These are phyloP conservation scores for Vimba vimba DNA, from an alignment of 2,113 vertebrate species.

Conservation along the genomic window DNA sequence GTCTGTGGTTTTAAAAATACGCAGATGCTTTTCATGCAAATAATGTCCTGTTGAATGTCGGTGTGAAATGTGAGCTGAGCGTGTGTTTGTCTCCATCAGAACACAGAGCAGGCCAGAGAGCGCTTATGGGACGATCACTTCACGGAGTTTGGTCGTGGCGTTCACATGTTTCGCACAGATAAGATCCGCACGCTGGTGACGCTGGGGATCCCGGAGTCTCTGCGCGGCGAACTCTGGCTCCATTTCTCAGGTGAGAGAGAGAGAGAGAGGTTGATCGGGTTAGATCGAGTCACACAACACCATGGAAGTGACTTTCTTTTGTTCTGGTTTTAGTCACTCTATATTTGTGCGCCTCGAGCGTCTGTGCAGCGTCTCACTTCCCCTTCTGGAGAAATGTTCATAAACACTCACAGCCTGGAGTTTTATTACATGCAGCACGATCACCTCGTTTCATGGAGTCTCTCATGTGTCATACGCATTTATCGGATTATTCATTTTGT, in stretches of 20 bases:
- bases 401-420: not conserved
- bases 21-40: not conserved
- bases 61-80: not conserved
- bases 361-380: not conserved
- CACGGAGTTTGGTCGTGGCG: conserved; percentile 85
- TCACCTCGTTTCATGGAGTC: no score
- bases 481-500: not conserved
- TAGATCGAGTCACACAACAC: not conserved
- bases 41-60: not conserved
- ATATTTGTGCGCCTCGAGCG: not conserved
- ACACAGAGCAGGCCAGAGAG: conserved; percentile 82
- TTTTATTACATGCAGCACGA: not conserved
- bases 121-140: conserved; percentile 92
- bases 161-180: conserved; percentile 96
- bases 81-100: conserved; percentile 68
- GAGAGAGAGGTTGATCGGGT: not conserved
- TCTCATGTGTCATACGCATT: not conserved
- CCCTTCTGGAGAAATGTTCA: not conserved
- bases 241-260: conserved; percentile 85
- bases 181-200: conserved; percentile 89
- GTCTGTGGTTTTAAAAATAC: not conserved
- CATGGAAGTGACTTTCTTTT: no score
- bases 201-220: conserved; percentile 91
- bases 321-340: not conserved
- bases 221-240: conserved; percentile 94